phyloP scores from a whole-genome alignment of 2,113 vertebrate species.

The Haplochromis vanheusdeni region DNA sequence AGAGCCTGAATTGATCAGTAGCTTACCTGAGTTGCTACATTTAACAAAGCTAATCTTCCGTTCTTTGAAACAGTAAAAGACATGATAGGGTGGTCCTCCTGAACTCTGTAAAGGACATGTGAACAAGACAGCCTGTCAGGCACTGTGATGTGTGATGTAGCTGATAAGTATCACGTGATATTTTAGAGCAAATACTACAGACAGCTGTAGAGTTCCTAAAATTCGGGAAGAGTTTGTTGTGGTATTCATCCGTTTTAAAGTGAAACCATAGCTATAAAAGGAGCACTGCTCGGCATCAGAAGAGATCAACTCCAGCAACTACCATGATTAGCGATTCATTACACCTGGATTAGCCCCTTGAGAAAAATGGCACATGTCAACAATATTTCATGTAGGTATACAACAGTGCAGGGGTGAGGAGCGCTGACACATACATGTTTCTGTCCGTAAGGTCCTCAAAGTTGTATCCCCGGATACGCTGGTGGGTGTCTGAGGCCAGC shows the following conservation, averaged over 20 bases:
- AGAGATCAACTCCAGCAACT: not conserved
- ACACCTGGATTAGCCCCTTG: not conserved
- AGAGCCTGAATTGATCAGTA: not conserved
- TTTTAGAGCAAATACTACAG: not conserved
- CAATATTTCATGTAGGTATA: not conserved
- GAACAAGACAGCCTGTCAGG: not conserved
- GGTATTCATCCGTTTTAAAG: accelerated
- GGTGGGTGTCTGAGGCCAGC: conserved; percentile 96
- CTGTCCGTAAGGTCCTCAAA: conserved; percentile 99
- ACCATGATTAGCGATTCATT: not conserved
- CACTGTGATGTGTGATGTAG: not conserved
- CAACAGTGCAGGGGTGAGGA: accelerated
- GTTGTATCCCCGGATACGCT: conserved; percentile 97
- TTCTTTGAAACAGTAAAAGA: conserved; percentile 99
- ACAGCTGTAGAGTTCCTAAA: not conserved
- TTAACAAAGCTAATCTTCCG: conserved; percentile 99
- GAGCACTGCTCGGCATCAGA: not conserved
- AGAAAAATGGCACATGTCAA: not conserved
- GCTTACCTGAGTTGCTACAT: conserved; percentile 99
- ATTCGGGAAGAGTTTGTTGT: not conserved
- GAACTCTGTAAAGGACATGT: conserved; percentile 78
- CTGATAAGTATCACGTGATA: not conserved
- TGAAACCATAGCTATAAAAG: not conserved
- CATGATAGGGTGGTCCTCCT: conserved; percentile 99
- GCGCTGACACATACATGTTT: conserved; percentile 82